These are phyloP conservation scores for Ommatoiulus sabulosus DNA, from an alignment of 2,888 invertebrate species.

Conservation along the genomic window DNA sequence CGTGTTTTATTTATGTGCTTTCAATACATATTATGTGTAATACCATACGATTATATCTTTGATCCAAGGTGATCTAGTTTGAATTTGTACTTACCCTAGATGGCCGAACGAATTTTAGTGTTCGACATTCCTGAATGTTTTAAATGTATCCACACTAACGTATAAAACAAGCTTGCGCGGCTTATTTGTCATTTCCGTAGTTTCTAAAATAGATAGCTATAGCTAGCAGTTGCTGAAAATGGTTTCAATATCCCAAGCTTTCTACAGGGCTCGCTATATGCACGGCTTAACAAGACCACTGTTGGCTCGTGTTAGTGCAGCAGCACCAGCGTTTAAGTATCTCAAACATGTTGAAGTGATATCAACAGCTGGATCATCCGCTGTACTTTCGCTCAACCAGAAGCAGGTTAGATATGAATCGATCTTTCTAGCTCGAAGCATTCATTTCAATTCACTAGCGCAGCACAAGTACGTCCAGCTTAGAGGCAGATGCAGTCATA, in stretches of 20 bases:
- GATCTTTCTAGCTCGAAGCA: not conserved
- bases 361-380: not conserved
- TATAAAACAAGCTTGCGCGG: not conserved
- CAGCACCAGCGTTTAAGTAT: slow-evolving; percentile 3
- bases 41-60: not conserved
- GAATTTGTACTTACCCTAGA: not conserved
- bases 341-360: not conserved
- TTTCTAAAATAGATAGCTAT: not conserved
- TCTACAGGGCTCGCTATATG: slow-evolving; percentile 26
- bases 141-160: not conserved
- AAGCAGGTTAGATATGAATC: not conserved
- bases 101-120: not conserved
- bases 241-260: slow-evolving; percentile 22
- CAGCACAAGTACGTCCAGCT: too few species aligned
- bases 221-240: slow-evolving; percentile 10
- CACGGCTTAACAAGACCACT: slow-evolving; percentile 12
- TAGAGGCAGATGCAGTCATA: too few species aligned
- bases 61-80: not conserved
- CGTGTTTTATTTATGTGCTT: not conserved
- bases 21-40: not conserved
- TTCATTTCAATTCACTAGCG: too few species aligned
- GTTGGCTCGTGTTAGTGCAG: slow-evolving; percentile 4
- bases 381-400: not conserved
- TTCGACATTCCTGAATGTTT: not conserved
- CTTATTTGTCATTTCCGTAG: not conserved